Conservation (phyloP, 1,140 invertebrate species). For the Pantala flavescens region DNA sequence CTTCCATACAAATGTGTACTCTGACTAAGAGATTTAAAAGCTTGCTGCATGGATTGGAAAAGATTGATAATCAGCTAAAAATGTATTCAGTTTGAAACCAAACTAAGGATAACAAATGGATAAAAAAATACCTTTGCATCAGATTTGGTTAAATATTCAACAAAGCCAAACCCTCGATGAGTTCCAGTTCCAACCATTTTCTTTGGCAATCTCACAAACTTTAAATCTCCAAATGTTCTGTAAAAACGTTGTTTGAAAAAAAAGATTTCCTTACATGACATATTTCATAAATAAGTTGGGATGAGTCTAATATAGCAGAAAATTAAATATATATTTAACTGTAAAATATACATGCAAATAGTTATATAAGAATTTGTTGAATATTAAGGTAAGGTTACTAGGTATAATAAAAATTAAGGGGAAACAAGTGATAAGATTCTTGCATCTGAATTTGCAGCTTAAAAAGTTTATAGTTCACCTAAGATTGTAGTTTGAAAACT, state of each 20-base stretch:
- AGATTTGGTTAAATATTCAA: slow-evolving; percentile 78
- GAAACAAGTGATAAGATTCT: no score
- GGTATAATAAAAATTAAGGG: no score
- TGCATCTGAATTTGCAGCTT: no score
- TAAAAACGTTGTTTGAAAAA: slow-evolving; percentile 32
- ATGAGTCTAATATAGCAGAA: no score
- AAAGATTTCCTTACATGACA: no score
- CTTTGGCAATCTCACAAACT: slow-evolving; percentile 80
- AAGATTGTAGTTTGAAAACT: no score
- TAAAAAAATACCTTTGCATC: slow-evolving; percentile 74
- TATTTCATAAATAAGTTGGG: no score
- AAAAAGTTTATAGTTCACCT: no score
- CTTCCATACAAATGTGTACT: slow-evolving; percentile 97
- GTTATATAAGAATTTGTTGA: no score
- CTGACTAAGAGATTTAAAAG: slow-evolving; percentile 83
- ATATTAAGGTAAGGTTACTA: no score
- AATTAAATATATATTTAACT: no score
- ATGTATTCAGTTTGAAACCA: slow-evolving; percentile 17
- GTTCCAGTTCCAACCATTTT: slow-evolving; percentile 68
- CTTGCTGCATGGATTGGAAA: slow-evolving; percentile 49
- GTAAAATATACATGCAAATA: no score
- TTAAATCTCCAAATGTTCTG: slow-evolving; percentile 89
- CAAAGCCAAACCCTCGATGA: slow-evolving; percentile 94
- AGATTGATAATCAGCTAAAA: slow-evolving; percentile 13
- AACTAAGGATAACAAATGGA: slow-evolving; percentile 15